These are phyloP conservation scores for Siniperca chuatsi DNA, from an alignment of 2,113 vertebrate species.

Conservation along the genomic window DNA sequence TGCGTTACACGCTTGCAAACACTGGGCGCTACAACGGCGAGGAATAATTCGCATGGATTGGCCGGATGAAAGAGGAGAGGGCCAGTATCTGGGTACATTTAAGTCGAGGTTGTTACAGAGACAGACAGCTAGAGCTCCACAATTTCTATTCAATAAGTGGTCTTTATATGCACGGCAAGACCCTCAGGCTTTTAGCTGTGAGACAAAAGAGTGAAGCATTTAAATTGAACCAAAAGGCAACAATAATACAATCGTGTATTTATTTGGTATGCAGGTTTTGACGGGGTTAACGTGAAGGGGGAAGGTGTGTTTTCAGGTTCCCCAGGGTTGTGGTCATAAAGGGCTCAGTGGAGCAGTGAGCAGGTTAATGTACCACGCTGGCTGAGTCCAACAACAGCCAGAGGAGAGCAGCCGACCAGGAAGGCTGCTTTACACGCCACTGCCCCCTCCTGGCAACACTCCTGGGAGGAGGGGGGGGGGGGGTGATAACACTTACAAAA, in stretches of 20 bases:
- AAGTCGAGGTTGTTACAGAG: constrained; percentile 37
- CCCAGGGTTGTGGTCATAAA: constrained; percentile 41
- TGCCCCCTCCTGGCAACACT: constrained; percentile 64
- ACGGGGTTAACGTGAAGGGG: neutral
- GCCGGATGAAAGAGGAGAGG: constrained; percentile 39
- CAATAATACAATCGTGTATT: neutral
- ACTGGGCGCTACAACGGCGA: constrained; percentile 34
- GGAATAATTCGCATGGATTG: constrained; percentile 49
- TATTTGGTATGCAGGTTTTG: neutral
- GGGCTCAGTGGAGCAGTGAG: constrained; percentile 50
- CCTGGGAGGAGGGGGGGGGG: neutral
- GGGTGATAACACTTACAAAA: too few relatives aligned
- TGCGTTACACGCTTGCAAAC: constrained; percentile 57
- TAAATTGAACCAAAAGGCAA: neutral
- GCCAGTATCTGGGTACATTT: constrained; percentile 16
- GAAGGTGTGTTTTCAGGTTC: neutral
- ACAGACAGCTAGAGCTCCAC: constrained; percentile 4
- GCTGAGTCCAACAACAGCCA: constrained; percentile 29
- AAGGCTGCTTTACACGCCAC: constrained; percentile 46
- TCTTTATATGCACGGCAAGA: neutral
- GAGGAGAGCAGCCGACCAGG: constrained; percentile 30
- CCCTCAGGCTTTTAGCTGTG: neutral
- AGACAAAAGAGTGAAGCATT: neutral
- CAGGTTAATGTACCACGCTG: constrained; percentile 47
- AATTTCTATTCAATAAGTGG: neutral